Percentiles rank a stretch among this genome's conserved stretches.
These are phyloP conservation scores for Drosophila prolongata DNA, from an alignment of 2,888 invertebrate species.

Conservation along the genomic window DNA sequence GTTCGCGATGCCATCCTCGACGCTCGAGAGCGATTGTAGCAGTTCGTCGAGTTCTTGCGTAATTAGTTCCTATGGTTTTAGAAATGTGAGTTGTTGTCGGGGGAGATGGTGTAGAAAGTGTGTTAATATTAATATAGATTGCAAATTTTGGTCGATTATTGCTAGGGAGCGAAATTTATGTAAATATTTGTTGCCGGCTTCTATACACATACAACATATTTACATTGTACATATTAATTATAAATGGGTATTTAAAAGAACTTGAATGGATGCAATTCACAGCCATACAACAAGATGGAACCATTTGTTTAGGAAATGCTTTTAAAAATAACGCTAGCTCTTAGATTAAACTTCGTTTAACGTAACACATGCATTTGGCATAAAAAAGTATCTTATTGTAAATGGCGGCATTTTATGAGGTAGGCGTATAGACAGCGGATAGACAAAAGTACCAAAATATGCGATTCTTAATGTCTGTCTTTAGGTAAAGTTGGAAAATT, in stretches of 20 bases:
- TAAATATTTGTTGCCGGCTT: slow-evolving; percentile 70
- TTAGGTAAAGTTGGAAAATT: slow-evolving; percentile 9
- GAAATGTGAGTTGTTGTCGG: slow-evolving; percentile 28
- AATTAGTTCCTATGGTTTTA: slow-evolving; percentile 86
- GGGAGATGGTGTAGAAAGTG: slow-evolving; percentile 49
- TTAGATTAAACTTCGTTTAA: slow-evolving; percentile 38
- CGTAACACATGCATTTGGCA: slow-evolving; percentile 56
- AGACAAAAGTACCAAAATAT: slow-evolving; percentile 67
- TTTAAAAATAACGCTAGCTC: slow-evolving; percentile 33
- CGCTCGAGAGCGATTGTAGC: slow-evolving; percentile 88
- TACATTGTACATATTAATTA: slow-evolving; percentile 47
- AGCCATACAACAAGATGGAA: slow-evolving; percentile 22
- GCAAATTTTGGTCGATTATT: slow-evolving; percentile 23
- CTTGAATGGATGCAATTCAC: slow-evolving; percentile 49
- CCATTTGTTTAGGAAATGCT: slow-evolving; percentile 13
- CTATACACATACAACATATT: slow-evolving; percentile 62
- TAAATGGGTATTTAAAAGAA: slow-evolving; percentile 3
- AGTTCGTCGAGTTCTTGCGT: slow-evolving; percentile 89
- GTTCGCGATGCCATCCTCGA: slow-evolving; percentile 88
- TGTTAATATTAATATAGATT: slow-evolving; percentile 61
- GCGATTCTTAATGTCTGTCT: slow-evolving; percentile 8
- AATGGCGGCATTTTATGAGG: slow-evolving; percentile 41
- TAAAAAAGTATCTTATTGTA: slow-evolving; percentile 40
- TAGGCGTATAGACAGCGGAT: slow-evolving; percentile 46
- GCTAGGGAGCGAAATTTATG: slow-evolving; percentile 22